These are phyloP conservation scores for Episyrphus balteatus DNA, from an alignment of 1,140 invertebrate genomes.

Conservation along the genomic window DNA sequence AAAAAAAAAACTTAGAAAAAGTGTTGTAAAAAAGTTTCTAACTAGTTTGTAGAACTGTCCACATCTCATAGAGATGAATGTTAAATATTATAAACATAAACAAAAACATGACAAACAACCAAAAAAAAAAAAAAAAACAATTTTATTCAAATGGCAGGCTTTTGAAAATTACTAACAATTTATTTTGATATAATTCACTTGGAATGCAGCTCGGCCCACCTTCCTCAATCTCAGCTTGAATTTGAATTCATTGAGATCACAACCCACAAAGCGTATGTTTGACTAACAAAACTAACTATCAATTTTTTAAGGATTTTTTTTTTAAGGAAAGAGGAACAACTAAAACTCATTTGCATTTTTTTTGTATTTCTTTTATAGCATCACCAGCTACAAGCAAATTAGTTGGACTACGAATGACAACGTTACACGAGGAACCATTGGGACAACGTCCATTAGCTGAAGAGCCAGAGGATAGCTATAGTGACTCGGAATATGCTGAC, in stretches of 20 bases:
- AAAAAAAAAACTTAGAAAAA: no score
- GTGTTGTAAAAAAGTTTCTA: background rate
- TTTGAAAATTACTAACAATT: background rate
- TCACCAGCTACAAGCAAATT: slow-evolving; percentile 73
- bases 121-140: no score
- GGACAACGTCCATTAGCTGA: slow-evolving; percentile 38
- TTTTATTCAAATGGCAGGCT: background rate
- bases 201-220: slow-evolving; percentile 87
- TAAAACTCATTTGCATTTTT: background rate
- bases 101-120: no score
- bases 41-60: no score
- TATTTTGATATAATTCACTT: slow-evolving; percentile 2
- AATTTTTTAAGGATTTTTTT: background rate
- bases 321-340: background rate
- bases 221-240: slow-evolving; percentile 93
- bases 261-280: slow-evolving; percentile 71
- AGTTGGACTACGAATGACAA: slow-evolving; percentile 77
- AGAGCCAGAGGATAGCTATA: slow-evolving; percentile 44
- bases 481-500: slow-evolving; percentile 49
- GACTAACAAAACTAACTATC: slow-evolving; percentile 2
- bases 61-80: no score
- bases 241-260: slow-evolving; percentile 78
- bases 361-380: slow-evolving; percentile 40
- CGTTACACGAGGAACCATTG: slow-evolving; percentile 72
- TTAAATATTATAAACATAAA: no score